Evolutionary conservation across 2,797 vertebrate genomes (phyloP), one percentile per base, ranked within the genome.

Genomic region (Chrosomus eos): DNA sequence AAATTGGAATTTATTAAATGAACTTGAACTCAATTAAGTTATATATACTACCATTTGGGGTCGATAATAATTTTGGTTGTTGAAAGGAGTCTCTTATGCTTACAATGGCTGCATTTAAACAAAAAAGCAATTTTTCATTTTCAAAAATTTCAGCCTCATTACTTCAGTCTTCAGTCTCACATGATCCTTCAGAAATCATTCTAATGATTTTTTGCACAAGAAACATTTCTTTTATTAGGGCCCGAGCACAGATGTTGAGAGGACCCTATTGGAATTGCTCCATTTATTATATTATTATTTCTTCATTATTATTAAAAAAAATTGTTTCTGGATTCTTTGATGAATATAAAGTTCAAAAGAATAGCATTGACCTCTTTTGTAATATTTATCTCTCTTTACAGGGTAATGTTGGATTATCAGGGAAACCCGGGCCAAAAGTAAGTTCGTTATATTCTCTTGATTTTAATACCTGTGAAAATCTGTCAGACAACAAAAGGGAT

Each of bases 361-460:
- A n/a, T 58, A n/a, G 9, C 9, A 10, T 53, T 53, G 19, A 21
- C 5, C 2, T 53, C 19, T 53, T 53, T 21, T 55, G 53, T 55
- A 23, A 55, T 55, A 55, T 55, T 9, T 1, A 48, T 53, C 2
- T 53, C 19, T 21, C 19, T 21, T 21, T 21, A 21, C 89, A 98
- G 97, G 97, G 97, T 81, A 97, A 97, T 72, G 96, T 98, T 85
- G 97, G 97, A 85, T 94, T 98, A 87, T 97, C 97, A 48, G 97
- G 97, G 80, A 97, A 96, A 89, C 96, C 96, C 33, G 97, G 97
- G 40, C 94, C 93, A 88, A 97, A 97, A 93, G 97, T 97, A 90
- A 93, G 93, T 80, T 70, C 38, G 14, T 26, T 73, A 43, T 55
- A 66, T 33, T n/a, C 40, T 48, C 7, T 53, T 55, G 9, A 36